Percentiles rank a stretch among this genome's conserved stretches.
Evolutionary conservation across 1,140 invertebrate genomes (phyloP).

Genomic region (Neodiprion fabricii): DNA sequence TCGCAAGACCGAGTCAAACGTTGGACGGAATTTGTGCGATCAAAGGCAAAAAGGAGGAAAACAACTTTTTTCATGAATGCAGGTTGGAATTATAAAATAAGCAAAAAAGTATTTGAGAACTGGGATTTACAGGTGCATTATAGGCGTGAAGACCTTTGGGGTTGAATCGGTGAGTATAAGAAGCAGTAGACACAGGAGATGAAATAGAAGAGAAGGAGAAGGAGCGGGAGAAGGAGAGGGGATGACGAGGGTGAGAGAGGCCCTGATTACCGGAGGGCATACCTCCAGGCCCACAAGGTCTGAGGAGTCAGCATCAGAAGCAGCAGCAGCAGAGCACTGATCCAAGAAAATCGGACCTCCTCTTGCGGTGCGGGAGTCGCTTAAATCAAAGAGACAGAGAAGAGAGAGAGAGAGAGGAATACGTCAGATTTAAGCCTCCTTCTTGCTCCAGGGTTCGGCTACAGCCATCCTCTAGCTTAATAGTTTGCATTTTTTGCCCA

Average conservation of each 20-base stretch:
- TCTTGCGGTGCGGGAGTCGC: background rate
- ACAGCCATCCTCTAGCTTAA: conserved; percentile 8
- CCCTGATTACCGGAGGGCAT: background rate
- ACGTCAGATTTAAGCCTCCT: conserved; percentile 7
- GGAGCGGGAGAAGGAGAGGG: conserved; percentile 8
- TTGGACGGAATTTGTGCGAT: background rate
- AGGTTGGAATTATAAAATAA: background rate
- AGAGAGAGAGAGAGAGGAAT: conserved; percentile 24
- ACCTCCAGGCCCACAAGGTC: too few species aligned
- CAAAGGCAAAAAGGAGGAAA: background rate
- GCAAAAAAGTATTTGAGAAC: conserved; percentile 1
- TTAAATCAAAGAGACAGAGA: conserved; percentile 12
- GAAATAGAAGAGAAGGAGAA: background rate
- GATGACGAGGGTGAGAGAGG: conserved; percentile 18
- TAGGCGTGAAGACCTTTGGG: conserved; percentile 18
- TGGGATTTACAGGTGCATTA: conserved; percentile 19
- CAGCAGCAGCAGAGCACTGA: too few species aligned
- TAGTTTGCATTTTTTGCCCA: conserved; percentile 25
- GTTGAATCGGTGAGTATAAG: background rate
- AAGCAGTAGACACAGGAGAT: conserved; percentile 1
- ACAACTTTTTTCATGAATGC: background rate
- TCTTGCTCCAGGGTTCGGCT: background rate
- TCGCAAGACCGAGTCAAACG: background rate
- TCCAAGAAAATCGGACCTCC: conserved; percentile 8
- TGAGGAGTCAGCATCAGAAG: too few species aligned